phyloP scores from a whole-genome alignment of 1,140 invertebrate genomes.

The Drosophila grimshawi region DNA sequence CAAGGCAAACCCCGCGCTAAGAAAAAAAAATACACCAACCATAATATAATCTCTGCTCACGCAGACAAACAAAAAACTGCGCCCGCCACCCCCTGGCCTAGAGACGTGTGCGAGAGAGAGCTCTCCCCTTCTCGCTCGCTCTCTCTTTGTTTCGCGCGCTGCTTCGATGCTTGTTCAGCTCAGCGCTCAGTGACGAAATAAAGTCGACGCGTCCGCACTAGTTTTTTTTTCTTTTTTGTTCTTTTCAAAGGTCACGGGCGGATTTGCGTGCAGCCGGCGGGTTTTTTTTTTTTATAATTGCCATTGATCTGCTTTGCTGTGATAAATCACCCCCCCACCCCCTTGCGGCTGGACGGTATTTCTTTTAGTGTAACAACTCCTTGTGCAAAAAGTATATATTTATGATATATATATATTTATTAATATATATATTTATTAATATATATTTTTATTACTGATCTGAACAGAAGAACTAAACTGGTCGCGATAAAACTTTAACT shows the following conservation, averaged over 20 bases:
- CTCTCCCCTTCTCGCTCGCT: constrained; percentile 16
- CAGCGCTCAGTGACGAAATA: constrained; percentile 56
- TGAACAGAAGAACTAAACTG: too few species aligned
- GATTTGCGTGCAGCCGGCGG: constrained; percentile 3
- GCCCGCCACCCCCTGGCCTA: constrained; percentile 22
- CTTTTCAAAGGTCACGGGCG: constrained; percentile 48
- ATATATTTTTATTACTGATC: too few species aligned
- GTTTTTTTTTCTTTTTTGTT: constrained; percentile 12
- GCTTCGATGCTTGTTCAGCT: background rate
- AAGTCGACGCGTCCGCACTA: constrained; percentile 13
- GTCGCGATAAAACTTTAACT: too few species aligned
- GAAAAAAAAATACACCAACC: constrained; percentile 28
- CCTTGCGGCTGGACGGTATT: too few species aligned
- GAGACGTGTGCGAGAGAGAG: background rate
- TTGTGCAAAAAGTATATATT: too few species aligned
- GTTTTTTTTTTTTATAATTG: constrained; percentile 18
- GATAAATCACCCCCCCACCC: too few species aligned
- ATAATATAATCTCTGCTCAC: constrained; percentile 40
- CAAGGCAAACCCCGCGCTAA: constrained; percentile 35
- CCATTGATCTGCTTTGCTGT: constrained; percentile 7
- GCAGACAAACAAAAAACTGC: constrained; percentile 27
- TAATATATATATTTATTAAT: too few species aligned
- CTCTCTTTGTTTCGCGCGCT: background rate
- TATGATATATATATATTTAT: too few species aligned
- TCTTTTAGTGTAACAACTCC: too few species aligned